Evolutionary conservation across 2,797 vertebrate species (phyloP).

Genomic region (Tolypeutes matacus): DNA sequence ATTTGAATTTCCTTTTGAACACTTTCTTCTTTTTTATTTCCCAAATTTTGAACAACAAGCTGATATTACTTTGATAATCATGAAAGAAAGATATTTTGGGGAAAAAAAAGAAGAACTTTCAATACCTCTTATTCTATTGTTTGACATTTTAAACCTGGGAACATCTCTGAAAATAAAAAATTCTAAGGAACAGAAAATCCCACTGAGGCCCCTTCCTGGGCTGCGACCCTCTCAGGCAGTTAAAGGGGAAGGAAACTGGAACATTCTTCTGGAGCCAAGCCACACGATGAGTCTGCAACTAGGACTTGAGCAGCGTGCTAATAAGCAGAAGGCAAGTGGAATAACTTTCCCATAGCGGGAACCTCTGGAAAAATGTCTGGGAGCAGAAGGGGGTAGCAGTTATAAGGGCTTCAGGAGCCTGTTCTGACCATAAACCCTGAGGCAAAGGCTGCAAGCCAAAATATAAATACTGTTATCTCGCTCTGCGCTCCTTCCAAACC

Average conservation of each 20-base stretch:
- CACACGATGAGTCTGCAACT: neutral
- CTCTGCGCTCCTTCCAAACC: neutral
- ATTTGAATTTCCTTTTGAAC: conserved; percentile 25
- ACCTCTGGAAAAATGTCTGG: neutral
- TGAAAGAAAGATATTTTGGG: neutral
- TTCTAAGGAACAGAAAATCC: conserved; percentile 46
- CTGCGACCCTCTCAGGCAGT: neutral
- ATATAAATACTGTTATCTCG: neutral
- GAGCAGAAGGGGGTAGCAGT: neutral
- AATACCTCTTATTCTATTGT: neutral
- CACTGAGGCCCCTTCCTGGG: neutral
- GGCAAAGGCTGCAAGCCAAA: neutral
- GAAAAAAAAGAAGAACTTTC: conserved; percentile 15
- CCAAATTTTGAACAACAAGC: conserved; percentile 5
- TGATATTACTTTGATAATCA: neutral
- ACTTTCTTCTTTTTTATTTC: neutral
- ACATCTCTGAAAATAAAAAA: conserved; percentile 66
- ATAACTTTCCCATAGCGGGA: neutral
- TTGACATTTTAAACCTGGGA: conserved; percentile 50
- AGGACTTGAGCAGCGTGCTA: neutral
- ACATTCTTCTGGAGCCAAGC: conserved; percentile 48
- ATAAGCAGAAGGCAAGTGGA: neutral
- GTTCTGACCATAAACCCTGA: neutral
- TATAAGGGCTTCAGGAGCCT: neutral
- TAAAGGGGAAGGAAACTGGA: conserved; percentile 31